These are phyloP conservation scores for Dreissena polymorpha DNA, from an alignment of 1,140 invertebrate species.

Conservation along the genomic window DNA sequence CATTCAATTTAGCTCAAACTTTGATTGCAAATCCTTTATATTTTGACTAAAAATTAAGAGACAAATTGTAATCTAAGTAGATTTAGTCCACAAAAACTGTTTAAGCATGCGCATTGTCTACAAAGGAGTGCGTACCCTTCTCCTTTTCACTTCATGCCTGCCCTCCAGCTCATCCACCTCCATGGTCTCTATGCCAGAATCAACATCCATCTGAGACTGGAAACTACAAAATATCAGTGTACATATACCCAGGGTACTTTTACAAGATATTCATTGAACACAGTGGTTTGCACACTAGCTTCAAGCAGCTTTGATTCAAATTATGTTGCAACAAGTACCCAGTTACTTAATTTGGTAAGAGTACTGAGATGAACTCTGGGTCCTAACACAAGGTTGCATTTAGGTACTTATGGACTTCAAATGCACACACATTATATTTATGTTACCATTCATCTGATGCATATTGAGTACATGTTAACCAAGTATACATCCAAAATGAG, in stretches of 20 bases:
- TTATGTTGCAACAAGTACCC: background rate
- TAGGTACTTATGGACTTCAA: background rate
- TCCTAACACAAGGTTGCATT: background rate
- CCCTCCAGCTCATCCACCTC: conserved; percentile 83
- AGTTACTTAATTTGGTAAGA: background rate
- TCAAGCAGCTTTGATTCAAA: background rate
- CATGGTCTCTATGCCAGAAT: conserved; percentile 89
- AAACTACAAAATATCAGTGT: conserved; percentile 44
- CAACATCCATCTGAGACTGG: conserved; percentile 83
- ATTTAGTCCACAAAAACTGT: too few species aligned
- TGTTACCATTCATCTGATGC: too few species aligned
- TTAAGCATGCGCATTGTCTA: too few species aligned
- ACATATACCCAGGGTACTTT: background rate
- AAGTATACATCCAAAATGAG: too few species aligned
- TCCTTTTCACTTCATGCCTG: conserved; percentile 74
- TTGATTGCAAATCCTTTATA: too few species aligned
- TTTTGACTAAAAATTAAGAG: too few species aligned
- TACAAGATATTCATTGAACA: background rate
- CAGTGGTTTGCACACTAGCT: background rate
- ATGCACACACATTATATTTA: too few species aligned
- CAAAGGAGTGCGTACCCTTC: conserved; percentile 68
- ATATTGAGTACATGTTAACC: too few species aligned
- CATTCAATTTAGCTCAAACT: too few species aligned
- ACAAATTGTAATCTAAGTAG: too few species aligned
- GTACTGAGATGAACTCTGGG: background rate